A percentile compares a stretch with the other conserved stretches of the same genome.
These are phyloP conservation scores for Brachyistius frenatus DNA, from an alignment of 2,113 vertebrate species.

Conservation along the genomic window DNA sequence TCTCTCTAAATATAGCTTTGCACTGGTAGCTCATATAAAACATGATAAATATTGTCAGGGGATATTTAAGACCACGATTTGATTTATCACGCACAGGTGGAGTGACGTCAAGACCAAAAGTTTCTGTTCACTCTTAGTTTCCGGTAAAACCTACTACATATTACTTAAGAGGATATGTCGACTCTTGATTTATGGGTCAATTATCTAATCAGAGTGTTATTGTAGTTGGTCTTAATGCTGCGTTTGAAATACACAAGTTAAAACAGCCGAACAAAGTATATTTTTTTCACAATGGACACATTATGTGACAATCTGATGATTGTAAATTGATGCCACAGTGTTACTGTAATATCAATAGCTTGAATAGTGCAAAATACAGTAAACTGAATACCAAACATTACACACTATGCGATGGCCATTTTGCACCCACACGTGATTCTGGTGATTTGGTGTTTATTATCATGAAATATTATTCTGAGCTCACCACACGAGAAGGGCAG, in stretches of 20 bases:
- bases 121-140: not conserved
- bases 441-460: not conserved
- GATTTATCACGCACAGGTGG: constrained; percentile 30
- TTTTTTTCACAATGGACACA: not conserved
- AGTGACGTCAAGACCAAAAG: not conserved
- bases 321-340: not conserved
- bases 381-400: not conserved
- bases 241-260: not conserved
- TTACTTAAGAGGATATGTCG: not conserved
- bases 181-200: constrained; percentile 2
- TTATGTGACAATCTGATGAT: not conserved
- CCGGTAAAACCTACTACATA: not conserved
- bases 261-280: not conserved
- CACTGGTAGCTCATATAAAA: constrained; percentile 20
- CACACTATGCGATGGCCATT: not conserved
- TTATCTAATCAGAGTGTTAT: not conserved
- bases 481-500: not conserved
- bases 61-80: constrained; percentile 28
- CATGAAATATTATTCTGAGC: not conserved
- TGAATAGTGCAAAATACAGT: not conserved
- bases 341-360: not conserved
- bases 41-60: constrained; percentile 16
- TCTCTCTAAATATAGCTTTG: constrained; percentile 50
- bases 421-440: constrained; percentile 7
- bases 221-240: not conserved